Evolutionary conservation across 1,140 invertebrate species (phyloP).

Genomic region (Papilio polyxenes): DNA sequence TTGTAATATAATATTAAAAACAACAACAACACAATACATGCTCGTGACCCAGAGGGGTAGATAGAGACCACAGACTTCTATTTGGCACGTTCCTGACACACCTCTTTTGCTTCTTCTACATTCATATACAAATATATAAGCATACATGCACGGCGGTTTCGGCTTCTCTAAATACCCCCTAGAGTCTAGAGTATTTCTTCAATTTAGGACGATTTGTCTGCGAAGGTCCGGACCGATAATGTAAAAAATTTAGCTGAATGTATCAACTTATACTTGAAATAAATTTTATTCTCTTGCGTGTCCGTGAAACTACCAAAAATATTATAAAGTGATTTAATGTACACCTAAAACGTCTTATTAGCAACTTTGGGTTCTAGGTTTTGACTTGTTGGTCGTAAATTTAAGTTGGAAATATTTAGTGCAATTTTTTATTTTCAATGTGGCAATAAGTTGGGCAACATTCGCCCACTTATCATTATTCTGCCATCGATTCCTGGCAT

Average conservation of each 20-base stretch:
- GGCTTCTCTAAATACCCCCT: too few species aligned
- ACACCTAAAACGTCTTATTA: background rate
- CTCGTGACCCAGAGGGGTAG: too few species aligned
- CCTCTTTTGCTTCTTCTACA: too few species aligned
- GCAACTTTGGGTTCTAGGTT: background rate
- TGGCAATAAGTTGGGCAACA: background rate
- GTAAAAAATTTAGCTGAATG: background rate
- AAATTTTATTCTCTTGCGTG: background rate
- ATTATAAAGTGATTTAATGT: background rate
- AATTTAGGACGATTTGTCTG: too few species aligned
- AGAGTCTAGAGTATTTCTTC: too few species aligned
- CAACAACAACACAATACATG: too few species aligned
- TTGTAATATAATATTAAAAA: too few species aligned
- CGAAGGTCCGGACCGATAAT: too few species aligned
- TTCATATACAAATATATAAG: too few species aligned
- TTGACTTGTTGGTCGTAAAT: background rate
- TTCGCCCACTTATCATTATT: constrained; percentile 10
- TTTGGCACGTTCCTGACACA: too few species aligned
- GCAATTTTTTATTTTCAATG: background rate
- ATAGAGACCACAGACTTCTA: too few species aligned
- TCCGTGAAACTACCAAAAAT: background rate
- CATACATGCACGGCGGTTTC: too few species aligned
- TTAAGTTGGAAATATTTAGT: constrained; percentile 13
- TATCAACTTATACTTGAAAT: background rate
- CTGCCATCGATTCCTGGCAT: background rate